Evolutionary conservation across 2,888 invertebrate species (phyloP).

Genomic region (Euproctis similis): DNA sequence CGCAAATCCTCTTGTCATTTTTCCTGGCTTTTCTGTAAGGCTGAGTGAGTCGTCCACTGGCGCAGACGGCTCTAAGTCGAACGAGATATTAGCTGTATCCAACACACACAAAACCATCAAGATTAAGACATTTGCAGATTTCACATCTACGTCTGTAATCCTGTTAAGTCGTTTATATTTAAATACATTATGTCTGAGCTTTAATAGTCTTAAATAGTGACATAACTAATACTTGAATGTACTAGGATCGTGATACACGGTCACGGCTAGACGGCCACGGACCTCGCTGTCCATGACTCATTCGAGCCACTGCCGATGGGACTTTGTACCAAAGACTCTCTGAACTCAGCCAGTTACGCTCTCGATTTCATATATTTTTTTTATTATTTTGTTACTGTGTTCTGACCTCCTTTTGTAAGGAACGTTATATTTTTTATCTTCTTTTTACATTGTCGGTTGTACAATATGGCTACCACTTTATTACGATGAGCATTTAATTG

Average conservation of each 20-base stretch:
- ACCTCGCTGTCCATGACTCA: conserved; percentile 16
- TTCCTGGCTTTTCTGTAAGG: no score
- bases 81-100: no score
- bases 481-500: neutral
- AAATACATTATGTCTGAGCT: no score
- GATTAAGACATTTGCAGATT: no score
- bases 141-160: no score
- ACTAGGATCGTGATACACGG: conserved; percentile 21
- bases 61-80: no score
- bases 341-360: conserved; percentile 22
- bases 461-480: conserved; percentile 7
- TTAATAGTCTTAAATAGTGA: conserved; percentile 15
- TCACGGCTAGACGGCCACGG: conserved; percentile 19
- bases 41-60: no score
- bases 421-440: conserved; percentile 11
- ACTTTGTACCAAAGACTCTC: no score
- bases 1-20: no score
- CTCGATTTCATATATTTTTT: conserved; percentile 25
- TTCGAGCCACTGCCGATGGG: conserved; percentile 19
- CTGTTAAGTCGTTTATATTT: no score
- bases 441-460: conserved; percentile 9
- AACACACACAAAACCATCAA: no score
- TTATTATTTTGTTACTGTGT: conserved; percentile 15
- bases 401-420: conserved; percentile 23
- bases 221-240: conserved; percentile 14